These are phyloP conservation scores for Micromussa lordhowensis DNA, from an alignment of 92 coral and sea anemone species.

Conservation along the genomic window DNA sequence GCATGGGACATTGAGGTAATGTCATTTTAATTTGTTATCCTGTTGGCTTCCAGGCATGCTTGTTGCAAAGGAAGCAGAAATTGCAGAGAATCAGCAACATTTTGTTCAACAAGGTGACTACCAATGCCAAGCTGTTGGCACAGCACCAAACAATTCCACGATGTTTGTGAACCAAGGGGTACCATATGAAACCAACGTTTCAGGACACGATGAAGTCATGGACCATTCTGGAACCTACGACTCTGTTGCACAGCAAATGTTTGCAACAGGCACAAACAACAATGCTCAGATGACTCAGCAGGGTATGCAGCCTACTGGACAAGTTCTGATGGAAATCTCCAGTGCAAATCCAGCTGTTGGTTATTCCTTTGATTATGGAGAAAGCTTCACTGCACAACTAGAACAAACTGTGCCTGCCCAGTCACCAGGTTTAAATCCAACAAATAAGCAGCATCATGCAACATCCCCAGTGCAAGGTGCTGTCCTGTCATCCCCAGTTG, in stretches of 20 bases:
- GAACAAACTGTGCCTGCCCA: slow-evolving; percentile 17
- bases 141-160: slow-evolving; percentile 1
- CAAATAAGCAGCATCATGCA: slow-evolving; percentile 23
- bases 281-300: slow-evolving; percentile 41
- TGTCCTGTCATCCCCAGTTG: slow-evolving; percentile 55
- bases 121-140: slow-evolving; percentile 20
- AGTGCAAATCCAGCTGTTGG: slow-evolving; percentile 42
- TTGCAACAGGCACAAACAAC: not conserved
- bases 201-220: slow-evolving; percentile 51
- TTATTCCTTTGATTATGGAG: slow-evolving; percentile 35
- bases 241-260: slow-evolving; percentile 7
- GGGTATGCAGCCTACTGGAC: slow-evolving; percentile 31
- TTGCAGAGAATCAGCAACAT: slow-evolving; percentile 21
- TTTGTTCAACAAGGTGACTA: slow-evolving; percentile 23
- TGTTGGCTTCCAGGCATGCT: slow-evolving; percentile 21
- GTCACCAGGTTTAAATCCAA: not conserved
- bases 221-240: slow-evolving; percentile 48
- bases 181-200: slow-evolving; percentile 25
- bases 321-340: slow-evolving; percentile 82
- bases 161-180: slow-evolving; percentile 31
- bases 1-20: not conserved
- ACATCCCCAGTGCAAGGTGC: slow-evolving; percentile 42
- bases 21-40: not conserved
- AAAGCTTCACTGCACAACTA: slow-evolving; percentile 37
- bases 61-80: slow-evolving; percentile 18